Base-by-base conservation (phyloP, 2,113 vertebrate species). In the Sturnira hondurensis region DNA sequence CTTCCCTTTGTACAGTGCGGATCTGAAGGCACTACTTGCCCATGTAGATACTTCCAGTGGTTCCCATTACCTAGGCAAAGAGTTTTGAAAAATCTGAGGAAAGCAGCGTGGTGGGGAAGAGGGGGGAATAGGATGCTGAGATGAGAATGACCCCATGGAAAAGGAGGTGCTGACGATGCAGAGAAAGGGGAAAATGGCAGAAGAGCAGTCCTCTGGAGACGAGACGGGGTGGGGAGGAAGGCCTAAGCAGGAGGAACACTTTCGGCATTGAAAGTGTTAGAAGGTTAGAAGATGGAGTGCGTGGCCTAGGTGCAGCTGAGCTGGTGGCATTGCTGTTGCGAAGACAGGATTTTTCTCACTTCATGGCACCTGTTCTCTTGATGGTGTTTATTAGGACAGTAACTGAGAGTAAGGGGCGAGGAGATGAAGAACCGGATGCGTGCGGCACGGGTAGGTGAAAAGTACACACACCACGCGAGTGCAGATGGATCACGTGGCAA, bases 401-500 rank as follows among this genome's bases (percentile, higher is more conserved):
- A 1, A 7, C 41, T 1, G 67, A 70, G 52, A 47, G 36, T 19
- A 28, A 77, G 45, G 50, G 9, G 3, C 16, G 4, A 68, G 26
- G 38, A 13, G 56, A 13, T 54, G 76, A 68, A n/a, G 80, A 38
- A 31, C 17, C 41, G 22, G n/a, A 74, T 52, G n/a, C 28, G 61
- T 20, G 22, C 52, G 22, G 24, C 3, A 0, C 20, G 38, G 54
- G 92, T 63, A 61, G 9, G 11, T 68, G 50, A 3, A 52, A 77
- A 0, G 7, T 24, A 5, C n/a, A 31, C 12, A 2, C 12, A 8
- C 2, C 4, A 2, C 54, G 33, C 7, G 41, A 5, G 19, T 2
- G 0, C 11, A 7, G 47, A 22, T 26, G 52, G 38, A 8, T 3
- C 2, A 22, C 20, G 38, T 50, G 67, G 67, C 22, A 2, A 28